These are phyloP conservation scores for Thymelicus lineola DNA, from an alignment of 2,888 invertebrate genomes.

Conservation along the genomic window DNA sequence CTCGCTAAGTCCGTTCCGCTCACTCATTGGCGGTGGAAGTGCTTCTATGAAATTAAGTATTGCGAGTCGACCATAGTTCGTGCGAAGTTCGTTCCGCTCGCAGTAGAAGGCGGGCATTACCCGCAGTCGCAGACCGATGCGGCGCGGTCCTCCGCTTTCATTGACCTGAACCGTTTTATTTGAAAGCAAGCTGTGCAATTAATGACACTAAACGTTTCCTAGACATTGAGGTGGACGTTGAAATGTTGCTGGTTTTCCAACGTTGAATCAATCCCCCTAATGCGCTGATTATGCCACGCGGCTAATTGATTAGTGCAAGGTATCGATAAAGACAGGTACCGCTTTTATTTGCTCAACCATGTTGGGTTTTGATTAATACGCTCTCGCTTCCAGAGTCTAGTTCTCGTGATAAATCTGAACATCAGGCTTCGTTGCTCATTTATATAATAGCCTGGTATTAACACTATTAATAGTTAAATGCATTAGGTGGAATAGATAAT, in stretches of 20 bases:
- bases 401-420: slow-evolving; percentile 19
- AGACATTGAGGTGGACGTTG: slow-evolving; percentile 55
- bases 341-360: slow-evolving; percentile 32
- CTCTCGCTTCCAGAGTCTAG: slow-evolving; percentile 15
- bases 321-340: slow-evolving; percentile 44
- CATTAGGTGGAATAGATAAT: no score
- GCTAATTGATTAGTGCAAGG: slow-evolving; percentile 54
- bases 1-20: no score
- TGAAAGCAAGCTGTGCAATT: slow-evolving; percentile 46
- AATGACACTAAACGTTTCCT: slow-evolving; percentile 58
- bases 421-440: not conserved
- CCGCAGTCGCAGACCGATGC: slow-evolving; percentile 15
- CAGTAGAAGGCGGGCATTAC: no score
- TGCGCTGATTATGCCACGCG: slow-evolving; percentile 56
- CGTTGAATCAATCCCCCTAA: slow-evolving; percentile 63
- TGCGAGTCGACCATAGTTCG: no score
- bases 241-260: slow-evolving; percentile 60
- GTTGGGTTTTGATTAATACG: slow-evolving; percentile 31
- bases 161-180: slow-evolving; percentile 38
- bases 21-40: no score
- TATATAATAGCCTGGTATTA: not conserved
- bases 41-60: no score
- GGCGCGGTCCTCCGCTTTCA: slow-evolving; percentile 35
- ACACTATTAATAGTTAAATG: no score
- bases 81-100: no score